phyloP scores from a whole-genome alignment of 2,797 vertebrate genomes.

The Thalassophryne amazonica region DNA sequence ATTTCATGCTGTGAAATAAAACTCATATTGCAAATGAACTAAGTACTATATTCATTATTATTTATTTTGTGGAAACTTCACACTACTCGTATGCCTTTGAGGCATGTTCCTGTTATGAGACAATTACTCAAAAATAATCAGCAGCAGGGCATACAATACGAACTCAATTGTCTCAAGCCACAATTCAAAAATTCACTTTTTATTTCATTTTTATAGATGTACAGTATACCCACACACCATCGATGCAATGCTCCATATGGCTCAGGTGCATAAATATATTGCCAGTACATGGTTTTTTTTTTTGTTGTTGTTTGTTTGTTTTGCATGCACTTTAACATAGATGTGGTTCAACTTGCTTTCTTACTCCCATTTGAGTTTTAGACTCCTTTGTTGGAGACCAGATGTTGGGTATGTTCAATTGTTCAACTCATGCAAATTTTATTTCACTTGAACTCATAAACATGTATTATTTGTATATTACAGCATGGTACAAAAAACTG shows the following conservation, averaged over 20 bases:
- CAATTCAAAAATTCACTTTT: slow-evolving; percentile 69
- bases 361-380: slow-evolving; percentile 36
- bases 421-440: too few species aligned
- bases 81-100: slow-evolving; percentile 59
- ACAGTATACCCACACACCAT: too few species aligned
- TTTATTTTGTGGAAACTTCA: slow-evolving; percentile 67
- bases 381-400: slow-evolving; percentile 26
- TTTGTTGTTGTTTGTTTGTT: too few species aligned
- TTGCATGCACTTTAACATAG: slow-evolving; percentile 26
- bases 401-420: slow-evolving; percentile 1
- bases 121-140: slow-evolving; percentile 83
- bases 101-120: slow-evolving; percentile 78
- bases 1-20: too few species aligned
- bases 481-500: too few species aligned
- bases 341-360: slow-evolving; percentile 14
- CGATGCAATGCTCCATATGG: too few species aligned
- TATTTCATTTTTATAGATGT: slow-evolving; percentile 65
- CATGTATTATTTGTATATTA: too few species aligned
- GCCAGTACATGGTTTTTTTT: too few species aligned
- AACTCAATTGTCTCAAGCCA: slow-evolving; percentile 67
- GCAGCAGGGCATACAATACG: slow-evolving; percentile 63
- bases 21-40: too few species aligned
- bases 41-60: too few species aligned
- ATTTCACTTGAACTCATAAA: too few species aligned
- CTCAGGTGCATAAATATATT: too few species aligned